Evolutionary conservation across 2,113 vertebrate species (phyloP).

Genomic region (Ceratotherium simum): DNA sequence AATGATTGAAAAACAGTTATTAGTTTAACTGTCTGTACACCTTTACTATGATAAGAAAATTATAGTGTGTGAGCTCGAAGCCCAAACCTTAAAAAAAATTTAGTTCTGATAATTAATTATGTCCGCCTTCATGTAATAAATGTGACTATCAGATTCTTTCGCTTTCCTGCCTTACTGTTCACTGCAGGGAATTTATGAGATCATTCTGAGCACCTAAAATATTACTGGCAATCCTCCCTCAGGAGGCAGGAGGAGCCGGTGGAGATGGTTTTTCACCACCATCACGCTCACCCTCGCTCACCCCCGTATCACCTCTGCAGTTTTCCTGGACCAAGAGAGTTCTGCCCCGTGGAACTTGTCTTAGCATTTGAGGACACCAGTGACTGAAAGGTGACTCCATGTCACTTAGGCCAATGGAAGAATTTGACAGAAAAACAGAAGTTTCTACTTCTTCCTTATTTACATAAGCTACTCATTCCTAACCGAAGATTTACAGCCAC

Average conservation of each 20-base stretch:
- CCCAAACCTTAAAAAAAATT: slow-evolving; percentile 20
- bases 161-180: background rate
- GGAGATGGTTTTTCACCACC: background rate
- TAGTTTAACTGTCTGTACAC: background rate
- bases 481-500: background rate
- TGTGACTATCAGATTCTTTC: background rate
- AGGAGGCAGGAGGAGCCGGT: background rate
- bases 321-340: background rate
- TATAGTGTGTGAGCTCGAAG: background rate
- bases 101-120: background rate
- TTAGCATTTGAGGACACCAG: background rate
- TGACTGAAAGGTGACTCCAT: background rate
- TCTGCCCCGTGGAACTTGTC: background rate
- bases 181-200: background rate
- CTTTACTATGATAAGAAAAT: slow-evolving; percentile 1
- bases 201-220: background rate
- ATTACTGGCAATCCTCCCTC: background rate
- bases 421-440: background rate
- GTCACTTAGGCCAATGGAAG: background rate
- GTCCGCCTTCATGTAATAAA: background rate
- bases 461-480: background rate
- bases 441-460: background rate
- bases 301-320: background rate
- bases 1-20: slow-evolving; percentile 20
- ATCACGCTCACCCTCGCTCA: background rate